Evolutionary conservation across 2,888 invertebrate species (phyloP), one percentile per base, ranked within the genome.

Genomic region (Trypoxylon attenuatum): DNA sequence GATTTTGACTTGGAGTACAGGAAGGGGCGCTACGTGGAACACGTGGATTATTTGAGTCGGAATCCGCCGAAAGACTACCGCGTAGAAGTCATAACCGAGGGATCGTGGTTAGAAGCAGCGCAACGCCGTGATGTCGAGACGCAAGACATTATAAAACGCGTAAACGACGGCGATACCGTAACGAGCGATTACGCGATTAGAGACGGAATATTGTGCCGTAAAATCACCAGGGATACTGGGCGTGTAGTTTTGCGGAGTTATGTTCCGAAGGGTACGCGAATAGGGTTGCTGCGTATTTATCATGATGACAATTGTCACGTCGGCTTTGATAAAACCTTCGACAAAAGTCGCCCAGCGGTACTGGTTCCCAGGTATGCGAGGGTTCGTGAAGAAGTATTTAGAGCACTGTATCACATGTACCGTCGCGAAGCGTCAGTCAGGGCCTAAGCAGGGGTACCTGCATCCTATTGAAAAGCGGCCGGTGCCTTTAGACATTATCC

Each of bases 231-330:
- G 23, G 50, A 22, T n/a, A 38, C 16, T 5, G 41, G 22, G 0
- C 23, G 55, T n/a, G 6, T 39, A 4, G 33, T 51, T 3, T 38
- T 4, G 1, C 25, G 38, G 0, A 25, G 18, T 5, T 41, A 4
- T 5, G 27, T 49, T 0, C 49, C 42, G 6, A 50, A 49, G 4
- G 49, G 47, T 1, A 55, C 47, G 15, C 10, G 19, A 2, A 1
- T 55, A 6, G 46, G 23, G 4, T 25, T 45, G 15, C 8, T 54
- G 10, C 29, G 45, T 1, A 6, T 58, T 0, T 58, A 46, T 18
- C 58, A 58, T n/a, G 46, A 46, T 5, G 54, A 54, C 3, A 54
- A 54, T 29, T 33, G 45, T 16, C 52, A 58, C 6, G 39, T 58
- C 0, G 46, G 46, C 0, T 29, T 23, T 1, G 52, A 58, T 2